phyloP scores from a whole-genome alignment of 1,140 invertebrate species.

The Drosophila suzukii region DNA sequence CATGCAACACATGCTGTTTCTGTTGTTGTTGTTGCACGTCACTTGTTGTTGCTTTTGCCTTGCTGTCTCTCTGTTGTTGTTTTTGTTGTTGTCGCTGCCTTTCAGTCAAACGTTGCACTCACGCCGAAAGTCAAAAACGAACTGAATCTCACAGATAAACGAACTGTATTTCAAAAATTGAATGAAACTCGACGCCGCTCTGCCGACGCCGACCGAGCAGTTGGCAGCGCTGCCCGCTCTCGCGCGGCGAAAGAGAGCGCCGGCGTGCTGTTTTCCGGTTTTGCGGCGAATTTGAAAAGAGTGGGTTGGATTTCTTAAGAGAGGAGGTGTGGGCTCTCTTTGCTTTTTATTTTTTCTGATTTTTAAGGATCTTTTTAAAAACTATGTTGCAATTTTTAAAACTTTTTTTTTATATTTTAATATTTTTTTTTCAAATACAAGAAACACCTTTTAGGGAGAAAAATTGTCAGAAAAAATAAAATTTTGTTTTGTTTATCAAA shows the following conservation, averaged over 20 bases:
- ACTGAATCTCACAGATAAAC: constrained; percentile 46
- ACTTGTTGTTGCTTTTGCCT: constrained; percentile 42
- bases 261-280: constrained; percentile 53
- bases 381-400: neutral
- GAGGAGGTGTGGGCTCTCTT: constrained; percentile 4
- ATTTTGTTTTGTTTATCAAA: no score
- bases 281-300: constrained; percentile 59
- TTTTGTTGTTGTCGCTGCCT: constrained; percentile 25
- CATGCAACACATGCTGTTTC: constrained; percentile 65
- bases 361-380: neutral
- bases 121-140: constrained; percentile 79
- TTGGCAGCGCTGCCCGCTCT: neutral
- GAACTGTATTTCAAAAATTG: constrained; percentile 42
- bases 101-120: constrained; percentile 71
- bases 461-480: no score
- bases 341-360: neutral
- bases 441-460: no score
- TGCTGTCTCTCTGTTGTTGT: constrained; percentile 14
- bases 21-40: constrained; percentile 26
- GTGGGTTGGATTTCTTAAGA: constrained; percentile 1
- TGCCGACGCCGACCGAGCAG: constrained; percentile 20
- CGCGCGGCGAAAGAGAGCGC: constrained; percentile 17
- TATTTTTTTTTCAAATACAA: neutral
- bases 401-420: no score
- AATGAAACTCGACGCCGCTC: constrained; percentile 75